Evolutionary conservation across 2,888 invertebrate genomes (phyloP).

Genomic region (Phania funesta): DNA sequence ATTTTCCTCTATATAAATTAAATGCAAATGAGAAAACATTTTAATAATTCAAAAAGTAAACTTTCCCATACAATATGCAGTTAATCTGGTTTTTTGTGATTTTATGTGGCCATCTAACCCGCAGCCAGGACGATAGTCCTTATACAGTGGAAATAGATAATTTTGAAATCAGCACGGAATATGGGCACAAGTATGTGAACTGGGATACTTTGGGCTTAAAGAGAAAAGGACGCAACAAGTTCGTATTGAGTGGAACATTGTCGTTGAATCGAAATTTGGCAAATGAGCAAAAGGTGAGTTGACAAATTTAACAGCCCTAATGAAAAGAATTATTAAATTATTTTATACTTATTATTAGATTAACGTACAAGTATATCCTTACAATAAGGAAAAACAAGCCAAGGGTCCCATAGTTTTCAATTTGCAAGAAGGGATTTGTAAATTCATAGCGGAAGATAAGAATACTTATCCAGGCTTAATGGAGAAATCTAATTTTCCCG

Average conservation of each 20-base stretch:
- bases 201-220: conserved; percentile 74
- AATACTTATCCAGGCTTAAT: conserved; percentile 71
- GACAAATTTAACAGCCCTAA: not conserved
- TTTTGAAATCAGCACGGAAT: conserved; percentile 69
- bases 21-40: not conserved
- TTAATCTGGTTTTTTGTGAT: not conserved
- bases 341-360: conserved; percentile 25
- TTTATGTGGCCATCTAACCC: not conserved
- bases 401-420: conserved; percentile 67
- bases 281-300: conserved; percentile 63
- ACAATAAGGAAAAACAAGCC: conserved; percentile 3
- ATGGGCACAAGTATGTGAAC: conserved; percentile 71
- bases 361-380: conserved; percentile 41
- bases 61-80: not conserved
- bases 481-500: conserved; percentile 72
- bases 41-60: not conserved
- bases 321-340: not conserved
- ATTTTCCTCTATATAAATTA: conserved; percentile 21
- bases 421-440: conserved; percentile 71
- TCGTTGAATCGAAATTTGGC: conserved; percentile 72
- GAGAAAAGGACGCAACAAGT: conserved; percentile 71
- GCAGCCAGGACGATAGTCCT: not conserved
- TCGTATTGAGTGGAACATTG: conserved; percentile 71
- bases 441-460: conserved; percentile 71
- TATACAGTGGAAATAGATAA: conserved; percentile 71